These are phyloP conservation scores for Struthidea cinerea DNA, from an alignment of 2,113 vertebrate species.

Conservation along the genomic window DNA sequence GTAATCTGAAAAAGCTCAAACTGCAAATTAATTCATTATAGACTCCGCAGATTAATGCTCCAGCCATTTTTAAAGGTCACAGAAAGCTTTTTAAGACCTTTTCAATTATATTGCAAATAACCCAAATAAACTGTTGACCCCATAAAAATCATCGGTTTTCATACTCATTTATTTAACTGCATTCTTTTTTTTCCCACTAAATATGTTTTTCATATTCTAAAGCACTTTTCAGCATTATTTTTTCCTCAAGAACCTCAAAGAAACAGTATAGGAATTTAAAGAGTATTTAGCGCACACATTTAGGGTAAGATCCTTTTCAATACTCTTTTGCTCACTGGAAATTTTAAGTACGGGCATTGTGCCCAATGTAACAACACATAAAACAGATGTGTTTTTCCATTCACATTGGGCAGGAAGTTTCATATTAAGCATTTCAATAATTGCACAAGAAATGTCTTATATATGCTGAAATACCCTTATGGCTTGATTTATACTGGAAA, in stretches of 20 bases:
- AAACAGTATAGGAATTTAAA: constrained; percentile 43
- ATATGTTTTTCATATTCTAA: constrained; percentile 41
- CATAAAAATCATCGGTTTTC: background rate
- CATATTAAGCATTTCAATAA: constrained; percentile 72
- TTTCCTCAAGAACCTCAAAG: constrained; percentile 22
- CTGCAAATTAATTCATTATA: constrained; percentile 9
- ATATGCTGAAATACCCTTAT: constrained; percentile 56
- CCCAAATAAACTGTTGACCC: constrained; percentile 41
- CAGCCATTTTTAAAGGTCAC: background rate
- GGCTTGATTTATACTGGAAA: constrained; percentile 60
- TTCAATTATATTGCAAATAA: constrained; percentile 35
- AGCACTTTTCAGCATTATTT: constrained; percentile 13
- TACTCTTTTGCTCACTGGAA: constrained; percentile 61
- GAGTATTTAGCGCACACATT: constrained; percentile 34
- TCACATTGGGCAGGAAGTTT: constrained; percentile 67
- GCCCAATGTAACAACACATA: constrained; percentile 73
- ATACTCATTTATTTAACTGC: constrained; percentile 9
- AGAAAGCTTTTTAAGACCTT: constrained; percentile 19
- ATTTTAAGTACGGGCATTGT: constrained; percentile 65
- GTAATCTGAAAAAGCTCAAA: constrained; percentile 1
- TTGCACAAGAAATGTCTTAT: constrained; percentile 63
- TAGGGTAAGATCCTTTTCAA: constrained; percentile 54
- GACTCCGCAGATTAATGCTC: background rate
- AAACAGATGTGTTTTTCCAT: constrained; percentile 77
- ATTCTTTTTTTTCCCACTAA: constrained; percentile 25